Base-by-base conservation (phyloP, 2,888 invertebrate species). In the Cosmia trapezina region DNA sequence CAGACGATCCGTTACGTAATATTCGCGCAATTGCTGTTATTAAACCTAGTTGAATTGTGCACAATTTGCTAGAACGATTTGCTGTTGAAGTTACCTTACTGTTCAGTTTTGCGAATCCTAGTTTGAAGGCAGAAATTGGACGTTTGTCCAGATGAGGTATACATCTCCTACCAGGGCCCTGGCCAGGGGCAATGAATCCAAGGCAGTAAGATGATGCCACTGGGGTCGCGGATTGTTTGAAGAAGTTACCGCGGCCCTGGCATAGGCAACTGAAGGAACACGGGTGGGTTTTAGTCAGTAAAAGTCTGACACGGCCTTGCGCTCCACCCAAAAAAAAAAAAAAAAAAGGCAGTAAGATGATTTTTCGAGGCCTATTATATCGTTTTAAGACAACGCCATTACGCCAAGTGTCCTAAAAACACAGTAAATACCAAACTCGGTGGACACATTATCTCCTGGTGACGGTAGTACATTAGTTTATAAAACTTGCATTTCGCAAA, bases 1-100 rank as follows among this genome's bases (percentile, higher is more conserved):
- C 77, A 81, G 43, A 43, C 64, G 53, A 65, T 41, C 68, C 33
- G 70, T 83, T 76, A 78, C 19, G 63, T 76, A 80, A 85, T 49
- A 57, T 37, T 47, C 61, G 66, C 62, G 71, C 78, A 81, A 73
- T 68, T 76, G 51, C 1, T 66, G 54, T 76, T 83, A 70, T 37
- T 54, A 61, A 57, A 68, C 28, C n/a, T 22, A 56, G 47, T 65
- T 65, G 19, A 72, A 64, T 51, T 33, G 60, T 49, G 61, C 28
- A 59, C 43, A 28, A 17, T 57, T 28, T 63, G 53, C 49, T 73
- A 49, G 41, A 70, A 43, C 12, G 28, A 70, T 49, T 73, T 11
- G 17, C 12, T 68, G 19, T 41, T 61, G 60, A 37, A 11, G 0
- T 45, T 45, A 14, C 11, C n/a, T 12, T 73, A 19, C 7, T 41